Conservation (phyloP, 2,888 invertebrate genomes). For the Calameuta pallipes region DNA sequence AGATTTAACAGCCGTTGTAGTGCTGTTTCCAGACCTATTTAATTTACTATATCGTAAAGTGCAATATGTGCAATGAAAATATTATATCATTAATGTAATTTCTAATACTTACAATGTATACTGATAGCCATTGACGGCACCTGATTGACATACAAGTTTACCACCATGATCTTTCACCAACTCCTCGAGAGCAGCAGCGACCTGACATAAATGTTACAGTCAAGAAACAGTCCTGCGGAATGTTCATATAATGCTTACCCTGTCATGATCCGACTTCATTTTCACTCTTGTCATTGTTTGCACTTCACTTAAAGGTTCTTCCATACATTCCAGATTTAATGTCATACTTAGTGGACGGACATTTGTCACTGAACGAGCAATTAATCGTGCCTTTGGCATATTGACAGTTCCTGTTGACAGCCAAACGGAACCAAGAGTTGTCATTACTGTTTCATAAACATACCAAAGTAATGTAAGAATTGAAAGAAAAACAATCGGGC, state of each 20-base stretch:
- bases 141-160: conserved; percentile 55
- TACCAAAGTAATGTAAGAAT: too few relatives aligned
- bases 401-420: conserved; percentile 11
- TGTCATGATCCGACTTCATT: conserved; percentile 58
- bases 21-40: neutral
- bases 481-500: neutral
- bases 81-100: neutral
- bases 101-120: conserved; percentile 54
- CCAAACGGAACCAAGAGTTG: neutral
- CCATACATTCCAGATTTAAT: conserved; percentile 65
- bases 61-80: neutral
- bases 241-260: conserved; percentile 30
- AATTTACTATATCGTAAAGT: conserved; percentile 5
- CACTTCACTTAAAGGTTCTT: conserved; percentile 65
- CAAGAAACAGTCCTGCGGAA: neutral
- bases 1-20: neutral
- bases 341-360: conserved; percentile 55
- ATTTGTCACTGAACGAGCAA: conserved; percentile 47
- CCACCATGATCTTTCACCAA: conserved; percentile 58
- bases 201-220: conserved; percentile 35
- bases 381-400: conserved; percentile 49
- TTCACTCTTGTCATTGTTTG: conserved; percentile 57
- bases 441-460: neutral
- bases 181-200: conserved; percentile 54
- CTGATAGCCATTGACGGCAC: conserved; percentile 56